phyloP scores from a whole-genome alignment of 1,140 invertebrate species.

The Drosophila asahinai region DNA sequence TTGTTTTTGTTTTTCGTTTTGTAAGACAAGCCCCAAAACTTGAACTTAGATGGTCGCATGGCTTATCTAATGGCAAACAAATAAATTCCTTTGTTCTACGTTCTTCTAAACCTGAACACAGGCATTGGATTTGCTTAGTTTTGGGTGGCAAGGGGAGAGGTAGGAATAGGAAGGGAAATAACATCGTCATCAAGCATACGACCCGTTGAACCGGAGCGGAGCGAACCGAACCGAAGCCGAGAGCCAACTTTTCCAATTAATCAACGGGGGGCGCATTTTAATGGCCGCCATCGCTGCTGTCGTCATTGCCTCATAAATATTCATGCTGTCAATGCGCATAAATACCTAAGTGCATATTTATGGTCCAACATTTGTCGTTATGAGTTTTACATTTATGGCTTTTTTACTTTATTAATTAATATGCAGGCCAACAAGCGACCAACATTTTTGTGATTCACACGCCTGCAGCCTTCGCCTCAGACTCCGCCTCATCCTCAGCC shows the following conservation, averaged over 20 bases:
- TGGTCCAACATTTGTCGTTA: conserved; percentile 52
- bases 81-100: conserved; percentile 42
- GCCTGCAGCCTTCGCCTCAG: background rate
- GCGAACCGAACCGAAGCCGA: conserved; percentile 12
- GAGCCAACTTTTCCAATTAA: conserved; percentile 69
- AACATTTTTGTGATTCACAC: conserved; percentile 29
- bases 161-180: background rate
- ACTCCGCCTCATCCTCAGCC: background rate
- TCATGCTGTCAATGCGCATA: conserved; percentile 62
- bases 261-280: conserved; percentile 62
- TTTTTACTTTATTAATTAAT: conserved; percentile 62
- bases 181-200: conserved; percentile 33
- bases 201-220: conserved; percentile 42
- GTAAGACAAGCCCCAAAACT: conserved; percentile 29
- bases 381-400: conserved; percentile 59
- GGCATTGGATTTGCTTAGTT: conserved; percentile 76
- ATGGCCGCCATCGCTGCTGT: conserved; percentile 31
- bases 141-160: conserved; percentile 31
- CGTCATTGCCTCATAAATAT: conserved; percentile 65
- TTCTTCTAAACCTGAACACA: conserved; percentile 32
- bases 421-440: conserved; percentile 33
- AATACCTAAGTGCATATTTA: conserved; percentile 71
- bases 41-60: conserved; percentile 50
- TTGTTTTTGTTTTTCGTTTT: conserved; percentile 22
- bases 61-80: conserved; percentile 45